Percentiles rank a stretch among this genome's conserved stretches.
Conservation (phyloP, 2,113 vertebrate species). For the Apeltes quadracus region DNA sequence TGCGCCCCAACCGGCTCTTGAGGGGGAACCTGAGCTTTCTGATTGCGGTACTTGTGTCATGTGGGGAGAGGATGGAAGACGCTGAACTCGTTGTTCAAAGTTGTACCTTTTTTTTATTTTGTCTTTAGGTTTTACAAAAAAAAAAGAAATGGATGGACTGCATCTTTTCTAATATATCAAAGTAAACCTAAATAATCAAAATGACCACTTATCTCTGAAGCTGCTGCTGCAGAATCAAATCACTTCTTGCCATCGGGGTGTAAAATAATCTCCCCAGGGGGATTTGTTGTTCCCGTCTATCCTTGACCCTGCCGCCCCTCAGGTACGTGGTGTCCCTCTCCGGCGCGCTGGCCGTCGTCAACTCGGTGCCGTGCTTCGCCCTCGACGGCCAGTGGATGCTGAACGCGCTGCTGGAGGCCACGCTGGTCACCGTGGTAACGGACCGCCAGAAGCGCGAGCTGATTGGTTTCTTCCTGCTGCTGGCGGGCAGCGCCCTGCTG, state of each 20-base stretch:
- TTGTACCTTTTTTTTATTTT: no score
- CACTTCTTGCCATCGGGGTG: neutral
- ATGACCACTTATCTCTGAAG: neutral
- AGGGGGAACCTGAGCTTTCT: neutral
- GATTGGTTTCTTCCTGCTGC: constrained; percentile 93
- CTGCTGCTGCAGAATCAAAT: neutral
- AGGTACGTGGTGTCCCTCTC: constrained; percentile 96
- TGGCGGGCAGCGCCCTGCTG: constrained; percentile 91
- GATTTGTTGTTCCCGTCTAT: neutral
- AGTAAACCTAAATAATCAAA: neutral
- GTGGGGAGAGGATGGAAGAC: neutral
- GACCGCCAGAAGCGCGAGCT: constrained; percentile 92
- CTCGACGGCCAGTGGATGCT: constrained; percentile 99
- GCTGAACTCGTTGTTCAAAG: neutral
- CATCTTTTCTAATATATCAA: no score
- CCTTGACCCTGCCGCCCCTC: constrained; percentile 56
- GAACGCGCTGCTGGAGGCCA: constrained; percentile 94
- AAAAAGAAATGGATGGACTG: no score
- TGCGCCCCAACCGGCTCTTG: neutral
- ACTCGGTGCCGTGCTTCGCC: constrained; percentile 97
- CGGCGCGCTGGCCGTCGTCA: constrained; percentile 94
- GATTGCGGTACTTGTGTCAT: neutral
- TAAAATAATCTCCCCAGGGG: neutral
- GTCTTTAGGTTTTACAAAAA: neutral
- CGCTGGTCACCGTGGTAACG: constrained; percentile 86